Conservation (phyloP, 2,113 vertebrate species). For the Parotia lawesii region DNA sequence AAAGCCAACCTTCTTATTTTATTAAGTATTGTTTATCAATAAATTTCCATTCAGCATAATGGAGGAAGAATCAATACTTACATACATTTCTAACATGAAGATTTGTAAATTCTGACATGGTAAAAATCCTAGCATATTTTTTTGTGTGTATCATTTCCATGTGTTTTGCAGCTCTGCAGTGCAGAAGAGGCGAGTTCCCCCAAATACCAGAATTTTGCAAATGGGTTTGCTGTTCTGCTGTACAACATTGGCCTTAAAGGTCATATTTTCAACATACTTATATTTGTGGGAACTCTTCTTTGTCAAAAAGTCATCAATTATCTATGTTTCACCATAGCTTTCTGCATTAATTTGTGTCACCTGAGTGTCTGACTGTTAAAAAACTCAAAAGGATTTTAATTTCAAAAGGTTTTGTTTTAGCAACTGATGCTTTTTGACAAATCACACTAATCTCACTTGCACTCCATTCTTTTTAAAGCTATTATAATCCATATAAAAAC, state of each 20-base stretch:
- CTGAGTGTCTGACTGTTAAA: not conserved
- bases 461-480: not conserved
- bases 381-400: not conserved
- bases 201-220: not conserved
- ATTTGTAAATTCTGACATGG: not conserved
- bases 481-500: not conserved
- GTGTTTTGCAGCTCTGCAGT: not conserved
- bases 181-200: rapidly evolving
- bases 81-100: not conserved
- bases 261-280: not conserved
- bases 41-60: not conserved
- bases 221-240: not conserved
- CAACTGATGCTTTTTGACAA: not conserved
- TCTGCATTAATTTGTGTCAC: not conserved
- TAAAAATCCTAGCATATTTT: not conserved
- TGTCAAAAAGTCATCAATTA: not conserved
- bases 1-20: not conserved
- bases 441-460: not conserved
- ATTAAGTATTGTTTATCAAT: not conserved
- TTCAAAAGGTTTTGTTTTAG: not conserved
- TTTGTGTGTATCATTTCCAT: not conserved
- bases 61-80: not conserved
- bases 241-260: not conserved
- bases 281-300: not conserved
- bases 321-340: not conserved